phyloP scores from a whole-genome alignment of 2,113 vertebrate species.

The Corythornis madagascariensis region DNA sequence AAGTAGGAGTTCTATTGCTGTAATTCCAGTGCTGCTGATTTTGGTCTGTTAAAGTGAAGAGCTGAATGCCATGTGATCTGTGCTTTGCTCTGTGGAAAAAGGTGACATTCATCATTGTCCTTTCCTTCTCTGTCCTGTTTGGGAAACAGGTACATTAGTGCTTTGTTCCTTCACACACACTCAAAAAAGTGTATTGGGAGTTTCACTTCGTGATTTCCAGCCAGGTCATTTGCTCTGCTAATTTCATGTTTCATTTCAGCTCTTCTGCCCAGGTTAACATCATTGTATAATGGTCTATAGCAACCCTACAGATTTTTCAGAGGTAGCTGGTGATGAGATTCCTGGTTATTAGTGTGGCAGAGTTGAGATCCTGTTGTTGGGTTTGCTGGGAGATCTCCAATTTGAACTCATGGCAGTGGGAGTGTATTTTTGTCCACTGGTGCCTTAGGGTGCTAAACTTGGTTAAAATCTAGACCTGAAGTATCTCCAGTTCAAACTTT shows the following conservation, averaged over 20 bases:
- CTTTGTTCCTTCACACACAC: not conserved
- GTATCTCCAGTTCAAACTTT: not conserved
- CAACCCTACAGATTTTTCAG: not conserved
- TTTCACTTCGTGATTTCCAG: not conserved
- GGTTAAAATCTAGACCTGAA: not conserved
- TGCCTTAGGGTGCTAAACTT: not conserved
- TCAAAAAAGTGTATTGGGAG: not conserved
- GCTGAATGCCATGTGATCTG: not conserved
- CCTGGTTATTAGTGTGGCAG: not conserved
- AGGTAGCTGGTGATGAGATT: not conserved
- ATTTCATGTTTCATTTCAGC: not conserved
- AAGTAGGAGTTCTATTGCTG: not conserved
- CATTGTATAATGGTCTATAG: not conserved
- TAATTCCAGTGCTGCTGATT: not conserved
- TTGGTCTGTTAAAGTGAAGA: rapidly evolving
- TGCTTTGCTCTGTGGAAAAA: not conserved
- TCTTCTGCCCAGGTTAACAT: not conserved
- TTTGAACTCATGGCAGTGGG: not conserved
- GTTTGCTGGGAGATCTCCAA: not conserved
- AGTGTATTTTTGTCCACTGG: not conserved
- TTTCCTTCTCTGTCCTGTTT: not conserved
- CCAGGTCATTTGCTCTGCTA: not conserved
- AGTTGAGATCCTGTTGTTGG: not conserved
- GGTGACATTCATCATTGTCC: not conserved
- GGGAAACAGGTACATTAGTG: not conserved